A percentile compares a stretch with the other conserved stretches of the same genome.
phyloP scores from a whole-genome alignment of 1,140 invertebrate genomes.

The Atta colombica region DNA sequence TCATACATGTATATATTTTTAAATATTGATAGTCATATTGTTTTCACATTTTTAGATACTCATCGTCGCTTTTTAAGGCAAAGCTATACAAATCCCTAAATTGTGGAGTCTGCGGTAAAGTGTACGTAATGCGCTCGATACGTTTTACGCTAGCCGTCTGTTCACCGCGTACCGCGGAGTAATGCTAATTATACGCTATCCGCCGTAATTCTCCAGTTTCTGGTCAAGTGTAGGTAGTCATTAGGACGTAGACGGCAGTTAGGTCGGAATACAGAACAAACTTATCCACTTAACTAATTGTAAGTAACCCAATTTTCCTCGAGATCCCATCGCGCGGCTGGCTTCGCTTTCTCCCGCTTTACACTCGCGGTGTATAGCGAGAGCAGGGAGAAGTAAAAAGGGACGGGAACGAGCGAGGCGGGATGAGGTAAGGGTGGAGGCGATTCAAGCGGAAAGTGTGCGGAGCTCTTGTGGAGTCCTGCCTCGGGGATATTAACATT shows the following conservation, averaged over 20 bases:
- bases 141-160: slow-evolving; percentile 44
- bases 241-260: slow-evolving; percentile 48
- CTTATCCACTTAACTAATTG: slow-evolving; percentile 37
- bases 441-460: slow-evolving; percentile 53
- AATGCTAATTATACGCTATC: slow-evolving; percentile 54
- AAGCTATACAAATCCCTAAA: background rate
- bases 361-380: slow-evolving; percentile 1
- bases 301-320: slow-evolving; percentile 54
- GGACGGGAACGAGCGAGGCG: background rate
- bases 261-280: slow-evolving; percentile 41
- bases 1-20: background rate
- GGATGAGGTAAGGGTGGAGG: slow-evolving; percentile 33
- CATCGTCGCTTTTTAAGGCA: too few relatives aligned
- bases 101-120: background rate
- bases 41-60: background rate
- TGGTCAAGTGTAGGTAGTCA: slow-evolving; percentile 46
- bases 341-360: background rate
- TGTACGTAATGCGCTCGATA: background rate
- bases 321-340: slow-evolving; percentile 1
- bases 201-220: slow-evolving; percentile 49
- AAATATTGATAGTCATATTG: background rate
- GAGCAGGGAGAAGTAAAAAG: slow-evolving; percentile 1
- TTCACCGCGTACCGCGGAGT: slow-evolving; percentile 38
- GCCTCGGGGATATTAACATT: slow-evolving; percentile 84
- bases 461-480: slow-evolving; percentile 40